A percentile compares a stretch with the other conserved stretches of the same genome.
Conservation (phyloP, 2,797 vertebrate species). For the Natrix natrix region DNA sequence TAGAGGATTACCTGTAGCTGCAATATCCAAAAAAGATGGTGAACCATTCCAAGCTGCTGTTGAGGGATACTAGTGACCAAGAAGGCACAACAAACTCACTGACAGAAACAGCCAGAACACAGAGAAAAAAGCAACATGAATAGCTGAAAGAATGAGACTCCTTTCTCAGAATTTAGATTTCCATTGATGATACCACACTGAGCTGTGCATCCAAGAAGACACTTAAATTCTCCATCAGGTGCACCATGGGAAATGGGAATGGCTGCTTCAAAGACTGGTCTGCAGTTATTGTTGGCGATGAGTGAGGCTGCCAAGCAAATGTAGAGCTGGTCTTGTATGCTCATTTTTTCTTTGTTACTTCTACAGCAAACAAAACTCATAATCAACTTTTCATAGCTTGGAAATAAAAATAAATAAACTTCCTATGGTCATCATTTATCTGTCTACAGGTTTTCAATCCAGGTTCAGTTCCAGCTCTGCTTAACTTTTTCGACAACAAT, state of each 20-base stretch:
- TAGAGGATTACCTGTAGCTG: neutral
- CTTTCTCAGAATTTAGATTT: neutral
- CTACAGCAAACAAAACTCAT: neutral
- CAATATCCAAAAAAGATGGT: constrained; percentile 31
- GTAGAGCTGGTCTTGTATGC: too few species aligned
- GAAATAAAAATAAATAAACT: neutral
- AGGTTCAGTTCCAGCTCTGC: neutral
- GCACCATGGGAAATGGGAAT: neutral
- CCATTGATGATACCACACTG: neutral
- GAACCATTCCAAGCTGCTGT: constrained; percentile 5
- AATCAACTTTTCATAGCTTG: neutral
- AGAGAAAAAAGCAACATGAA: neutral
- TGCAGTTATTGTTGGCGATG: neutral
- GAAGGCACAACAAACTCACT: neutral
- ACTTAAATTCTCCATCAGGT: neutral
- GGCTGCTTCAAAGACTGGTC: neutral
- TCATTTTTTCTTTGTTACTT: neutral
- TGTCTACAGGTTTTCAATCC: neutral
- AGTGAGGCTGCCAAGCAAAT: neutral
- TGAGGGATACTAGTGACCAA: neutral
- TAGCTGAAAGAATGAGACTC: neutral
- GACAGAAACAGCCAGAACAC: neutral
- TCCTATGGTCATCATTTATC: neutral
- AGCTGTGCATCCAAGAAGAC: neutral
- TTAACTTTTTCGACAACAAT: neutral